phyloP scores from a whole-genome alignment of 2,797 vertebrate genomes.

The Potorous gilbertii region DNA sequence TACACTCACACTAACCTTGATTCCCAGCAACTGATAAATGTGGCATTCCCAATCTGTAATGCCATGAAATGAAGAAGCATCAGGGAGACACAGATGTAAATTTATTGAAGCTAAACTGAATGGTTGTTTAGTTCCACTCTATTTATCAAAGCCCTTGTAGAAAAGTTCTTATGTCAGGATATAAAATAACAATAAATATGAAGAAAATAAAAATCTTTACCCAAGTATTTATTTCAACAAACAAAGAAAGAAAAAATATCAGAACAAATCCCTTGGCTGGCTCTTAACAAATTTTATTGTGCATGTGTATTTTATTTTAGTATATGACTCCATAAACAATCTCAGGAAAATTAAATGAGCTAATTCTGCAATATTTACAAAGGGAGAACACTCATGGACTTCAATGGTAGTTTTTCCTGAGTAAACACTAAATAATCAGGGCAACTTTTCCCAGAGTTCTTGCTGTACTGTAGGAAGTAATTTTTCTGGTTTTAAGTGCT shows the following conservation, averaged over 20 bases:
- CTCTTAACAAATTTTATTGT: conserved; percentile 64
- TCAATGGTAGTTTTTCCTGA: conserved; percentile 22
- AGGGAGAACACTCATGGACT: conserved; percentile 42
- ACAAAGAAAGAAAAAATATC: conserved; percentile 50
- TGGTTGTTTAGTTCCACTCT: conserved; percentile 28
- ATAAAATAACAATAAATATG: conserved; percentile 68
- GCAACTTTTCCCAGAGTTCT: neutral
- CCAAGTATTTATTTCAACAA: conserved; percentile 61
- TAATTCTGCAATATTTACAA: conserved; percentile 62
- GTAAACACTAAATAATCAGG: conserved; percentile 29
- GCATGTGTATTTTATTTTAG: conserved; percentile 58
- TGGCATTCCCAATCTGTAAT: conserved; percentile 49
- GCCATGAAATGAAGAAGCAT: conserved; percentile 54
- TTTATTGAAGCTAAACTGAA: conserved; percentile 33
- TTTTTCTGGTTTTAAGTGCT: conserved; percentile 45
- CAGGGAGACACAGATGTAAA: conserved; percentile 60
- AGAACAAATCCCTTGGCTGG: conserved; percentile 55
- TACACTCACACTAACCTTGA: neutral
- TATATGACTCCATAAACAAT: conserved; percentile 54
- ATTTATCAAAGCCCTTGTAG: conserved; percentile 64
- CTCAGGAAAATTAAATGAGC: conserved; percentile 67
- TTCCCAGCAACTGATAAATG: conserved; percentile 59
- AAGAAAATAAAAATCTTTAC: conserved; percentile 56
- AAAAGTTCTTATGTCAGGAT: conserved; percentile 56
- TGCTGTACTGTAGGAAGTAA: neutral